A percentile compares a stretch with the other conserved stretches of the same genome.
Conservation (phyloP, 2,797 vertebrate species). For the Microctenopoma steveboyesi region DNA sequence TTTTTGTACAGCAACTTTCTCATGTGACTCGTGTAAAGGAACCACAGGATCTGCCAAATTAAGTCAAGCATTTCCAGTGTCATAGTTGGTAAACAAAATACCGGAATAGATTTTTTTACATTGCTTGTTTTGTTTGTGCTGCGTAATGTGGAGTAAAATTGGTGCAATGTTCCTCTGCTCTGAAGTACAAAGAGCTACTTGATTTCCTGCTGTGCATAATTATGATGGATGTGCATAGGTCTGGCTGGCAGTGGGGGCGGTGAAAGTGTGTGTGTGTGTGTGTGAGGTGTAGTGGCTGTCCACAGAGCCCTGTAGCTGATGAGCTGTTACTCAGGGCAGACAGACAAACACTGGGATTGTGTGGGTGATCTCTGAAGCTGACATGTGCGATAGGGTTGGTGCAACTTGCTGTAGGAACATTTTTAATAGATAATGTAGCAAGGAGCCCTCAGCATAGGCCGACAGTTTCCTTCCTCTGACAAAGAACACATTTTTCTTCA, state of each 20-base stretch:
- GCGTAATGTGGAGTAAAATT: conserved; percentile 55
- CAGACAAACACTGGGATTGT: conserved; percentile 69
- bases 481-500: conserved; percentile 23
- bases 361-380: conserved; percentile 69
- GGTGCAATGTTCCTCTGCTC: conserved; percentile 58
- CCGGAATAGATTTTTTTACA: conserved; percentile 54
- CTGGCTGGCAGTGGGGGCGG: conserved; percentile 65
- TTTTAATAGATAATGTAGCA: conserved; percentile 56
- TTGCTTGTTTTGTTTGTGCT: conserved; percentile 49
- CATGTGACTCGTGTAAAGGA: conserved; percentile 11
- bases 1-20: conserved; percentile 23
- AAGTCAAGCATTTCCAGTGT: conserved; percentile 45
- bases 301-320: conserved; percentile 55
- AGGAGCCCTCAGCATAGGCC: conserved; percentile 29
- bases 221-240: conserved; percentile 75
- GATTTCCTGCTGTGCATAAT: conserved; percentile 75
- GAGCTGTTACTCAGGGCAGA: conserved; percentile 71
- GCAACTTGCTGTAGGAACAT: conserved; percentile 40
- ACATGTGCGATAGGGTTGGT: conserved; percentile 62
- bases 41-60: conserved; percentile 31
- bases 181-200: conserved; percentile 67
- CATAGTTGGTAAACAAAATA: conserved; percentile 47
- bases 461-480: conserved; percentile 39
- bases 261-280: conserved; percentile 30
- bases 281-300: conserved; percentile 44